phyloP scores from a whole-genome alignment of 2,113 vertebrate genomes.

The Oryzias javanicus region DNA sequence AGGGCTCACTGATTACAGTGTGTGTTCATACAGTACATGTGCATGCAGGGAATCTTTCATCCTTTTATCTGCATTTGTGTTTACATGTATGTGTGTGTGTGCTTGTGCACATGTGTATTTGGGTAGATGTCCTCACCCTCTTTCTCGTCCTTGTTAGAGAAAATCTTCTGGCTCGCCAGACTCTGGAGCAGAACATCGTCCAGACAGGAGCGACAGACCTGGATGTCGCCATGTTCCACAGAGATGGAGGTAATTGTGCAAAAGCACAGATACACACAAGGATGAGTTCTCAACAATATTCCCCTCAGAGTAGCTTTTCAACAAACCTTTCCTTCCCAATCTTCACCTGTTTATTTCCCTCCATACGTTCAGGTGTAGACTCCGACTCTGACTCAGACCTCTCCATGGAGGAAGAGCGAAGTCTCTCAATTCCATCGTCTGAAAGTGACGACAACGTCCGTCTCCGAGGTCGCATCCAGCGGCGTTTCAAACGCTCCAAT shows the following conservation, averaged over 20 bases:
- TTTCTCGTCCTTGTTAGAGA: conserved; percentile 77
- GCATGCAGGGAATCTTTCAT: too few species aligned
- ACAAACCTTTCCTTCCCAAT: not conserved
- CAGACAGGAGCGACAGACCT: conserved; percentile 93
- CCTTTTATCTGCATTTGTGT: too few species aligned
- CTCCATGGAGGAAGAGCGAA: conserved; percentile 93
- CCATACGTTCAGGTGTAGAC: conserved; percentile 82
- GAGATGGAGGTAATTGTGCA: conserved; percentile 84
- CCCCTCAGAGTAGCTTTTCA: not conserved
- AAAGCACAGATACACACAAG: not conserved
- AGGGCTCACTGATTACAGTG: conserved; percentile 25
- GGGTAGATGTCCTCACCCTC: conserved; percentile 3
- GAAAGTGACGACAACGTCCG: conserved; percentile 96
- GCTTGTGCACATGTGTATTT: conserved; percentile 1
- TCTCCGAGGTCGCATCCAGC: conserved; percentile 89
- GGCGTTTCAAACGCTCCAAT: conserved; percentile 87
- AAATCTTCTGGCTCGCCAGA: conserved; percentile 86
- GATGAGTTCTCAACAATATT: not conserved
- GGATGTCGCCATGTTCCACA: conserved; percentile 96
- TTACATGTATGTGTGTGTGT: not conserved
- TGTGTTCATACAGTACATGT: conserved; percentile 1
- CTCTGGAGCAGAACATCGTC: conserved; percentile 87
- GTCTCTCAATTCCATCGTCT: conserved; percentile 93
- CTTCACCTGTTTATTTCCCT: not conserved
- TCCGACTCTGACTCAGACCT: conserved; percentile 95